phyloP scores from a whole-genome alignment of 64 coral and sea anemone genomes.

The Exaiptasia diaphana region DNA sequence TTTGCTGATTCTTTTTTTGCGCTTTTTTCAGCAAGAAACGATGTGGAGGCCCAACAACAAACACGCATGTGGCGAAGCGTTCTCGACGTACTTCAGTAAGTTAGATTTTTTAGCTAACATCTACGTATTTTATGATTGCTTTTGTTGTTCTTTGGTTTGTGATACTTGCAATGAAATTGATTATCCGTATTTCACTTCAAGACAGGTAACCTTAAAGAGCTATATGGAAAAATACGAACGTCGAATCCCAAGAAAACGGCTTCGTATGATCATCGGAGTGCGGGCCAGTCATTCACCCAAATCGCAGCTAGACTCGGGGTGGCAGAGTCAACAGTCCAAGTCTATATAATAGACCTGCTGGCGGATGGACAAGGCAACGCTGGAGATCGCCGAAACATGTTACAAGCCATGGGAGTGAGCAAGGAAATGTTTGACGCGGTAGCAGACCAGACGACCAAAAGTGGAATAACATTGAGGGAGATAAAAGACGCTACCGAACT shows the following conservation, averaged over 20 bases:
- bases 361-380: slow-evolving; percentile 8
- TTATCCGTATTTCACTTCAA: too few species aligned
- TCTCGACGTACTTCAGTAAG: too few species aligned
- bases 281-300: slow-evolving; percentile 8
- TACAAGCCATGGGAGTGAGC: neutral
- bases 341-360: slow-evolving; percentile 41
- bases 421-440: slow-evolving; percentile 16
- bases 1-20: too few species aligned
- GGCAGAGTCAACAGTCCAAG: slow-evolving; percentile 5
- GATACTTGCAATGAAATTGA: too few species aligned
- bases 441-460: neutral
- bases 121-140: too few species aligned
- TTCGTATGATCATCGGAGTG: neutral
- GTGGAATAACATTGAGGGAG: slow-evolving; percentile 8
- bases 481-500: slow-evolving; percentile 1
- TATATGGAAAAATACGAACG: slow-evolving; percentile 13
- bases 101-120: too few species aligned
- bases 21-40: too few species aligned
- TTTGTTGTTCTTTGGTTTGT: too few species aligned
- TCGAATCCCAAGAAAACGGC: slow-evolving; percentile 17
- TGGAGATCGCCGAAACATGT: neutral
- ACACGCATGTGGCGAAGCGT: too few species aligned
- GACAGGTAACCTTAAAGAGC: neutral
- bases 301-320: slow-evolving; percentile 8
- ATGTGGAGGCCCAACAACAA: too few species aligned